Evolutionary conservation across 2,113 vertebrate species (phyloP).

Genomic region (Gasterosteus aculeatus): DNA sequence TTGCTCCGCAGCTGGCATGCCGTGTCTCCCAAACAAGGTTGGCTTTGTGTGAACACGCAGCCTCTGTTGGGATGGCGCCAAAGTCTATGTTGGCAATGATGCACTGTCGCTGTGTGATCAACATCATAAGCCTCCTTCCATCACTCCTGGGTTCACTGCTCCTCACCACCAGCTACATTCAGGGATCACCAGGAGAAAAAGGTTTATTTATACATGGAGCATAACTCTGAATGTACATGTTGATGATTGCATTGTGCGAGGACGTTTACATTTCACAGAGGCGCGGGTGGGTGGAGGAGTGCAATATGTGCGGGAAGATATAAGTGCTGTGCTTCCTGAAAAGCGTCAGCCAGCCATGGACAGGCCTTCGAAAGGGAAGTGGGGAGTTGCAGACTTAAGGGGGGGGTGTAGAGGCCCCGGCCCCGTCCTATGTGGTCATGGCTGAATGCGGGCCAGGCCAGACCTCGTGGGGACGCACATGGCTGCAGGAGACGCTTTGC

Average conservation of each 20-base stretch:
- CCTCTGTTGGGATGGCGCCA: slow-evolving; percentile 43
- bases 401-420: slow-evolving; percentile 1
- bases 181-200: neutral
- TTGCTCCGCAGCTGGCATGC: slow-evolving; percentile 50
- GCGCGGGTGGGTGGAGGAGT: slow-evolving; percentile 1
- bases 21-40: slow-evolving; percentile 57
- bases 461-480: slow-evolving; percentile 65
- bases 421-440: slow-evolving; percentile 67
- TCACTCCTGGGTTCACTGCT: slow-evolving; percentile 8
- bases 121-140: slow-evolving; percentile 38
- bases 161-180: neutral
- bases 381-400: neutral
- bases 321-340: slow-evolving; percentile 13
- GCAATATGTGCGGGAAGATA: neutral
- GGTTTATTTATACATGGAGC: neutral
- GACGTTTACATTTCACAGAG: slow-evolving; percentile 18
- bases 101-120: slow-evolving; percentile 30
- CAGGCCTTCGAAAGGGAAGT: slow-evolving; percentile 27
- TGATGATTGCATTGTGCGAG: neutral
- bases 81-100: slow-evolving; percentile 47
- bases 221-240: neutral
- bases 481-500: slow-evolving; percentile 48
- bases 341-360: slow-evolving; percentile 46
- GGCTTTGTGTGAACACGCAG: slow-evolving; percentile 55
- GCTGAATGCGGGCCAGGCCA: slow-evolving; percentile 67